Percentiles rank a stretch among this genome's conserved stretches.
These are phyloP conservation scores for Choreutis nemorana DNA, from an alignment of 2,888 invertebrate genomes.

Conservation along the genomic window DNA sequence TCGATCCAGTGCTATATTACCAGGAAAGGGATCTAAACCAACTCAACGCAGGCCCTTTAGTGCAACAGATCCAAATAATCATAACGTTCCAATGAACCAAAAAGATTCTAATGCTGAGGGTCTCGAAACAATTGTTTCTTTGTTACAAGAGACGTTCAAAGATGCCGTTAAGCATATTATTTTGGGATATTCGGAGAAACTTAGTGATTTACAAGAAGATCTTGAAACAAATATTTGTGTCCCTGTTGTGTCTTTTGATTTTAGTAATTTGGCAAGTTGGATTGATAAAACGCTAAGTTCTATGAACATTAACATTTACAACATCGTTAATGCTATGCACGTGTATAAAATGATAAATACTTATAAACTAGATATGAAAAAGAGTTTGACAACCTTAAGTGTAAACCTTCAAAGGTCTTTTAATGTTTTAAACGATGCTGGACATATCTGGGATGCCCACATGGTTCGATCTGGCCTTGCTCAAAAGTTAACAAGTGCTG, in stretches of 20 bases:
- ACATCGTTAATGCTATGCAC: too few species aligned
- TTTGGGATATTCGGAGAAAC: slow-evolving; percentile 23
- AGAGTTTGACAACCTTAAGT: slow-evolving; percentile 30
- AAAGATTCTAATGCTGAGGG: slow-evolving; percentile 19
- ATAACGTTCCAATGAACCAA: slow-evolving; percentile 8
- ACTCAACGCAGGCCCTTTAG: slow-evolving; percentile 16
- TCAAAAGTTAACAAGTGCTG: slow-evolving; percentile 39
- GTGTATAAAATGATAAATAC: slow-evolving; percentile 17
- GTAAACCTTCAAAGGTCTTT: slow-evolving; percentile 36
- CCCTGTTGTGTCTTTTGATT: too few species aligned
- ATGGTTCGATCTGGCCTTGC: slow-evolving; percentile 36
- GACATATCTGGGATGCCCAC: slow-evolving; percentile 44
- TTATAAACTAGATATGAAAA: slow-evolving; percentile 25
- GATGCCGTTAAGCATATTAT: slow-evolving; percentile 25
- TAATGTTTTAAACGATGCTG: slow-evolving; percentile 31
- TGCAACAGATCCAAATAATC: slow-evolving; percentile 8
- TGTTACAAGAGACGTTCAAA: slow-evolving; percentile 31
- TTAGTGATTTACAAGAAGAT: slow-evolving; percentile 23
- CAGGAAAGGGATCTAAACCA: slow-evolving; percentile 11
- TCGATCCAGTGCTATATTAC: slow-evolving; percentile 14
- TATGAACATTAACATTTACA: too few species aligned
- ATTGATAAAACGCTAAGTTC: too few species aligned
- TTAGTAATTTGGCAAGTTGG: too few species aligned
- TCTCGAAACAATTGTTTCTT: slow-evolving; percentile 23
- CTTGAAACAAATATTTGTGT: neutral